These are phyloP conservation scores for Delia radicum DNA, from an alignment of 1,140 invertebrate species.

Conservation along the genomic window DNA sequence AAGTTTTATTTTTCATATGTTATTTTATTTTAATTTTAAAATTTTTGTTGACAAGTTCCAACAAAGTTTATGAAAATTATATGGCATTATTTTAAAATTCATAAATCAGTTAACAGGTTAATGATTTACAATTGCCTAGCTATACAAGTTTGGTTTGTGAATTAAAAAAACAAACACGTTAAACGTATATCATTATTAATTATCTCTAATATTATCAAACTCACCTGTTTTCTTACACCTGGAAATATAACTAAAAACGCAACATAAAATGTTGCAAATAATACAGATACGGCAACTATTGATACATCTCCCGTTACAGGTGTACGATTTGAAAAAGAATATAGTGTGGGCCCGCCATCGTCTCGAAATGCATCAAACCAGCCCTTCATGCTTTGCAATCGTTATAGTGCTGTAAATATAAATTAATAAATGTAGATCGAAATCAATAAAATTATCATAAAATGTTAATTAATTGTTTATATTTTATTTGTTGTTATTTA, in stretches of 20 bases:
- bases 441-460: not conserved
- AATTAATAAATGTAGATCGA: not conserved
- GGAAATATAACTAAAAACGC: slow-evolving; percentile 93
- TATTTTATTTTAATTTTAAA: no score
- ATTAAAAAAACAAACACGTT: no score
- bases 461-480: not conserved
- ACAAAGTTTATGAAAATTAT: no score
- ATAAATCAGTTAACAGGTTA: no score
- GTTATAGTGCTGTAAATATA: slow-evolving; percentile 16
- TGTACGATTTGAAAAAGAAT: slow-evolving; percentile 88
- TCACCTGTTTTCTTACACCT: slow-evolving; percentile 91
- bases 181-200: no score
- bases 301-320: slow-evolving; percentile 88
- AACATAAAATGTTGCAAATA: slow-evolving; percentile 86
- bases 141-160: no score
- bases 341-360: slow-evolving; percentile 90
- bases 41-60: no score
- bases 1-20: no score
- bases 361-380: slow-evolving; percentile 92
- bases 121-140: no score
- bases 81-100: no score
- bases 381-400: slow-evolving; percentile 69
- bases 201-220: no score
- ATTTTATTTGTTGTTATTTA: not conserved
- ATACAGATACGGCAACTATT: slow-evolving; percentile 78